Evolutionary conservation across 2,113 vertebrate genomes (phyloP), one percentile per base, ranked within the genome.

Genomic region (Tautogolabrus adspersus): DNA sequence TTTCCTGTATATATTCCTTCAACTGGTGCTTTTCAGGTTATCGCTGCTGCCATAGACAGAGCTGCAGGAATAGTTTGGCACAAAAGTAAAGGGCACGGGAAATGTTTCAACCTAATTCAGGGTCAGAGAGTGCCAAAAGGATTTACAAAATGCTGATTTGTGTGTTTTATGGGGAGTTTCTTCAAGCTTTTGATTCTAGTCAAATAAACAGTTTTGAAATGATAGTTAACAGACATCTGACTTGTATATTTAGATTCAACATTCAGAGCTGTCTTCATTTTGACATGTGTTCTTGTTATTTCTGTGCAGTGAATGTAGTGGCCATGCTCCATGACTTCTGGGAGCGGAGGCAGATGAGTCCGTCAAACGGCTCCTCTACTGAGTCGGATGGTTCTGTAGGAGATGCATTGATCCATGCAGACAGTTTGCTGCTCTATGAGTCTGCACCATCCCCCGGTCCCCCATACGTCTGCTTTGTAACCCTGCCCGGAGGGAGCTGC

Each of bases 401-500:
- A 22, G 86, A 77, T 3, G 6, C 34, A 15, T 58, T 13, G 7
- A 2, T 63, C 54, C 81, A 84, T 13, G 40, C 73, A 19, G 95
- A 96, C 75, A 91, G 93, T 2, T 52, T 94, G 23, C 87, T 96
- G 60, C 87, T 96, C 52, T 96, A 97, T 0, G 96, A 97, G 77
- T 97, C 96, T 0, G 90, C 95, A 21, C 93, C 94, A 0, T 94
- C 92, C 2, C 93, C 94, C 0, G 92, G 94, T 13, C 95, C 96
- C 1, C 96, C 96, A 0, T 96, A 94, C 56, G 88, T 97, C 83
- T 97, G 95, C 75, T 97, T 96, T 0, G 95, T 97, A 83, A 97
- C 96, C 8, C 93, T 97, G 59, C 96, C 96, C 26, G 96, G 96
- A 77, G 96, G 97, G 66, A 97, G 96, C 89, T 97, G 97, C 82